Evolutionary conservation across 1,140 invertebrate species (phyloP), one percentile per base, ranked within the genome.

Genomic region (Lucilia sericata): DNA sequence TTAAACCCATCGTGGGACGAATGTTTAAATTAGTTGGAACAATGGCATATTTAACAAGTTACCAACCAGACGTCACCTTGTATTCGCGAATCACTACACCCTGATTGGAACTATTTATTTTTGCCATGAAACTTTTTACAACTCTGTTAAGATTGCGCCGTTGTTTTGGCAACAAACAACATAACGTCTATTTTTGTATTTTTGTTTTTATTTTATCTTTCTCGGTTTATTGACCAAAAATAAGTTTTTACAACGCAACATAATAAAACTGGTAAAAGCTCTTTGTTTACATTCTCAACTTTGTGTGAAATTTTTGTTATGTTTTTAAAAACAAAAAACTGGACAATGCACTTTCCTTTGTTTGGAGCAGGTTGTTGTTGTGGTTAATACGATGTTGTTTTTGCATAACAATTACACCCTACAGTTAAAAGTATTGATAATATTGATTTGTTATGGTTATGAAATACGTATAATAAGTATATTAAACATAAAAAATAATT

Each of bases 221-320:
- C 65, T 19, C 19, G 65, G 65, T 70, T 70, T 70, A 70, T 70
- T 70, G 65, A 70, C 65, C 65, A 70, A 70, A 70, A 30, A 30
- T 30, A 21, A 10, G 65, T n/a, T 70, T 9, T 21, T 17, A 21
- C 9, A 7, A 12, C 5, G n/a, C 4, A 10, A 70, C n/a, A 60
- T 17, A 10, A 70, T n/a, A 65, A 19, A 65, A 19, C 17, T 30
- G 25, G 3, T 2, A 30, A 70, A 70, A 70, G 65, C 65, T 65
- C 25, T 55, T 70, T 70, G 65, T 70, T 70, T 70, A 70, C 25
- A 25, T 70, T 70, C n/a, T 70, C 8, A 7, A 25, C 21, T 0
- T 60, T 7, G 5, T 7, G 7, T 60, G 17, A 2, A 25, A 70
- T 25, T 70, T n/a, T n/a, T 70, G 65, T 70, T 70, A n/a, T 30